phyloP scores from a whole-genome alignment of 2,797 vertebrate species.

The Numenius phaeopus region DNA sequence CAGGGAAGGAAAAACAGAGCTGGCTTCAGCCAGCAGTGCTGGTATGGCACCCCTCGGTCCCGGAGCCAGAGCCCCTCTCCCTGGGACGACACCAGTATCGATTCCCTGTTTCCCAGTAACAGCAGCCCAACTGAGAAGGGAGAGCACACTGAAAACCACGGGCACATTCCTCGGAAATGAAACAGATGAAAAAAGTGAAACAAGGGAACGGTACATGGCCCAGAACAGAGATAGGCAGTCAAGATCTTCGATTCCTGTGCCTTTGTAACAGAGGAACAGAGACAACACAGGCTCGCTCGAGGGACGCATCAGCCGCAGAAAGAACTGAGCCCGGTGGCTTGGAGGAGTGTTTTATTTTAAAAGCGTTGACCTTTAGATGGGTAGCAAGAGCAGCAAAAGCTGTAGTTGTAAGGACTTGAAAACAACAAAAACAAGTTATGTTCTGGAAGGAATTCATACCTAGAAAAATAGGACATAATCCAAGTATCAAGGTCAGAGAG shows the following conservation, averaged over 20 bases:
- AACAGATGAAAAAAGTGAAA: fast-evolving
- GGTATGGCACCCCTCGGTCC: fast-evolving
- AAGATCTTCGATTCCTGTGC: neutral
- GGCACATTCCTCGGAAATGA: neutral
- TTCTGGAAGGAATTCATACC: neutral
- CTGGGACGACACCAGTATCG: fast-evolving
- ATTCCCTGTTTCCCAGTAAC: neutral
- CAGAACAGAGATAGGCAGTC: neutral
- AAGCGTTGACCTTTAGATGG: neutral
- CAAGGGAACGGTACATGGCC: fast-evolving
- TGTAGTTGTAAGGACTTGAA: neutral
- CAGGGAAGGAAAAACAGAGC: neutral
- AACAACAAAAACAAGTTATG: neutral
- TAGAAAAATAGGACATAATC: neutral
- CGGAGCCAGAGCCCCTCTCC: neutral
- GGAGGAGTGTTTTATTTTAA: neutral
- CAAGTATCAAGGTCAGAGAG: neutral
- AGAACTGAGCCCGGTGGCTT: neutral
- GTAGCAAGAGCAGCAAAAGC: neutral
- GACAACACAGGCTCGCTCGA: fast-evolving
- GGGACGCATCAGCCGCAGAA: neutral
- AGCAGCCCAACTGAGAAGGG: neutral
- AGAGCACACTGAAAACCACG: neutral
- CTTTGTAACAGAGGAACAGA: neutral
- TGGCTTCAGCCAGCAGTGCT: neutral